These are phyloP conservation scores for Fringilla coelebs DNA, from an alignment of 2,797 vertebrate species.

Conservation along the genomic window DNA sequence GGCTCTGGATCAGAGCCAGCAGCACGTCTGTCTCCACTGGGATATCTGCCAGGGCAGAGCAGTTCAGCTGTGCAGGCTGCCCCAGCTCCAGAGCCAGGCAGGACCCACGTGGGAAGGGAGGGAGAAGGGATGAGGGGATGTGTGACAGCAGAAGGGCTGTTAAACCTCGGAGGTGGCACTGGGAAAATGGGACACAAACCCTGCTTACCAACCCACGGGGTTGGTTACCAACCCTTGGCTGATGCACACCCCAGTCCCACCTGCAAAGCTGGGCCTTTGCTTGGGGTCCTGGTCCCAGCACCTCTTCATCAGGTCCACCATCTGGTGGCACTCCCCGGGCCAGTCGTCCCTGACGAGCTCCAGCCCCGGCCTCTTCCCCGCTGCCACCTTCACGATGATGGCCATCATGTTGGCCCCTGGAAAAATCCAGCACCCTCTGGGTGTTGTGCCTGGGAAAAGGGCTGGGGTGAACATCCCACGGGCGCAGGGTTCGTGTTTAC, in stretches of 20 bases:
- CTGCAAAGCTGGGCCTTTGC: conserved; percentile 82
- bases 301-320: conserved; percentile 81
- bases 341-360: conserved; percentile 74
- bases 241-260: conserved; percentile 19
- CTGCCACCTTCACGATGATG: conserved; percentile 80
- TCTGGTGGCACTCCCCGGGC: conserved; percentile 79
- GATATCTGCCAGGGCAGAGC: conserved; percentile 69
- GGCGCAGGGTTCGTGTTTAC: conserved; percentile 50
- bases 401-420: conserved; percentile 83
- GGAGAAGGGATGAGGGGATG: neutral
- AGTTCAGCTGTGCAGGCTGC: neutral
- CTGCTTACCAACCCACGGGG: accelerated
- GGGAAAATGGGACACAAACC: neutral
- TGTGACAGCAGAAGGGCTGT: neutral
- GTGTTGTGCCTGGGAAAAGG: neutral
- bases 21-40: conserved; percentile 80
- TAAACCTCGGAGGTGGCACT: accelerated
- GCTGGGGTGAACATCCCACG: neutral
- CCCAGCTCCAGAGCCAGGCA: neutral
- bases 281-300: conserved; percentile 83
- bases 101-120: accelerated
- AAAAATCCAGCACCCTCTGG: neutral
- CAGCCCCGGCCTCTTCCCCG: conserved; percentile 79
- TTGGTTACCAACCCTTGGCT: neutral
- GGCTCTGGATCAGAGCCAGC: conserved; percentile 79